Conservation (phyloP, 2,888 invertebrate species). For the Spatulosminthurus flaviceps region DNA sequence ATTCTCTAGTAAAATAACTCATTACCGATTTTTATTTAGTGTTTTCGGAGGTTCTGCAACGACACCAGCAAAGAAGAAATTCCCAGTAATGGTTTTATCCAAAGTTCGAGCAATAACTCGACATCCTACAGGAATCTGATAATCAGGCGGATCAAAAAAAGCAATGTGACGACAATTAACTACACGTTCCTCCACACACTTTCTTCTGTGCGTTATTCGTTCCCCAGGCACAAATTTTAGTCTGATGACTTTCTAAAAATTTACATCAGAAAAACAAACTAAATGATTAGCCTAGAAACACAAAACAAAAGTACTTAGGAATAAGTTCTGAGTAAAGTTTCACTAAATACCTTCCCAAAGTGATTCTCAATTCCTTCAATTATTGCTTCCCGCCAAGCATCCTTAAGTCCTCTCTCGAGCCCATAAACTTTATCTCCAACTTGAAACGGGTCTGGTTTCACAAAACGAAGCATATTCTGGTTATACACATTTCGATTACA, state of each 20-base stretch:
- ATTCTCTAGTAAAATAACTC: neutral
- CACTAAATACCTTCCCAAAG: slow-evolving; percentile 20
- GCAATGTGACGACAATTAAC: slow-evolving; percentile 29
- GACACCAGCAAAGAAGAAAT: slow-evolving; percentile 77
- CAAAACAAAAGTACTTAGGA: no score
- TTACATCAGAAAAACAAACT: no score
- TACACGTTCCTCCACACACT: neutral
- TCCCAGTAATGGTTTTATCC: slow-evolving; percentile 10
- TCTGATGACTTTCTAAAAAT: slow-evolving; percentile 7
- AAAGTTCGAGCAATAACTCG: slow-evolving; percentile 33
- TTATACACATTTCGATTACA: no score
- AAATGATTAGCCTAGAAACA: no score
- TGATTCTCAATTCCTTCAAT: slow-evolving; percentile 24
- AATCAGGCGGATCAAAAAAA: neutral
- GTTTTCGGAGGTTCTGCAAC: slow-evolving; percentile 82
- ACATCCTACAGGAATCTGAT: neutral
- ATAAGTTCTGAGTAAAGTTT: no score
- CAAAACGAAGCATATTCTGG: neutral
- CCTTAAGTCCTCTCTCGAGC: slow-evolving; percentile 21
- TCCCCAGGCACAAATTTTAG: slow-evolving; percentile 22
- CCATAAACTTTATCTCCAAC: slow-evolving; percentile 35
- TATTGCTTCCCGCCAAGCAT: slow-evolving; percentile 32
- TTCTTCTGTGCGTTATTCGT: neutral
- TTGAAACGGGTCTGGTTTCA: slow-evolving; percentile 10
- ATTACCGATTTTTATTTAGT: slow-evolving; percentile 70